phyloP scores from a whole-genome alignment of 1,140 invertebrate genomes.

The Drosophila santomea region DNA sequence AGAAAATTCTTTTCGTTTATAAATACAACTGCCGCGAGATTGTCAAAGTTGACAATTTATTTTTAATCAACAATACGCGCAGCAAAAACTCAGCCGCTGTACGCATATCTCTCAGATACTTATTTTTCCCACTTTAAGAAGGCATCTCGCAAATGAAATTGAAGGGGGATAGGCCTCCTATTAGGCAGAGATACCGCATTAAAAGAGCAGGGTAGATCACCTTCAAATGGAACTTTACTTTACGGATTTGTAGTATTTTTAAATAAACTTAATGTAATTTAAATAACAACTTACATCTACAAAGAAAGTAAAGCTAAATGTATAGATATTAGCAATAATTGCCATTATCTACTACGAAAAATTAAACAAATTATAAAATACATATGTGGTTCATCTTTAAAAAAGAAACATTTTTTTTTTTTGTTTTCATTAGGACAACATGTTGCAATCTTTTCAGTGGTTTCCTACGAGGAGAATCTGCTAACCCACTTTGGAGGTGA shows the following conservation, averaged over 20 bases:
- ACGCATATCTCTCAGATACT: slow-evolving; percentile 49
- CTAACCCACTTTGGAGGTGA: slow-evolving; percentile 31
- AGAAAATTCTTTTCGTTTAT: slow-evolving; percentile 60
- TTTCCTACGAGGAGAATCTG: background rate
- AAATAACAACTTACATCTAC: too few relatives aligned
- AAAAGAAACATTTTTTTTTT: background rate
- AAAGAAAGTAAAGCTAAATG: too few relatives aligned
- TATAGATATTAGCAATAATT: too few relatives aligned
- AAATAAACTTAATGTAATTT: too few relatives aligned
- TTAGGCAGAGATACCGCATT: background rate
- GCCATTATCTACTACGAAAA: too few relatives aligned
- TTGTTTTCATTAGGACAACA: background rate
- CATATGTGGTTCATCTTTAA: background rate
- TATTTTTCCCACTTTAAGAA: slow-evolving; percentile 11
- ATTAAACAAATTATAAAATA: background rate
- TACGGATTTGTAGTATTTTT: background rate
- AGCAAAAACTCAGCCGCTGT: slow-evolving; percentile 12
- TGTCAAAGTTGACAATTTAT: slow-evolving; percentile 82
- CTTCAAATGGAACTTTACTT: slow-evolving; percentile 5
- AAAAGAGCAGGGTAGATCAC: slow-evolving; percentile 4
- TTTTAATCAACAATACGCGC: slow-evolving; percentile 71
- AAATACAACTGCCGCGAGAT: slow-evolving; percentile 68
- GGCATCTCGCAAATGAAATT: background rate
- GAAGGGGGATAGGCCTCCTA: background rate
- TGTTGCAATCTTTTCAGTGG: background rate